Evolutionary conservation across 1,140 invertebrate species (phyloP), one percentile per base, ranked within the genome.

Genomic region (Caenorhabditis brenneri): DNA sequence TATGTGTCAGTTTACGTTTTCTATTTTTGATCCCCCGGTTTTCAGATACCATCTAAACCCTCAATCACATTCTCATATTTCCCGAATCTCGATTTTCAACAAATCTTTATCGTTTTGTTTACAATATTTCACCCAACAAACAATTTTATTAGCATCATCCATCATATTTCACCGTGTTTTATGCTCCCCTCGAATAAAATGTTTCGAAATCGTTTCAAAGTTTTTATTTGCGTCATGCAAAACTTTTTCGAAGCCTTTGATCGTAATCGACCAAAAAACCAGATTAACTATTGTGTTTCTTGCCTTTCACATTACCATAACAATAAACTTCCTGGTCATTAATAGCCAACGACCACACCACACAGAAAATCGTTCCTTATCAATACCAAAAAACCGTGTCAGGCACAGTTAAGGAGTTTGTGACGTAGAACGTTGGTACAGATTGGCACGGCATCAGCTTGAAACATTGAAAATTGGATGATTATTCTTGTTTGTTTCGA

Each of bases 251-350:
- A 29, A 27, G 53, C 15, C 24, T 16, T 10, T 24, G 22, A 29
- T 55, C 24, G 7, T 24, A 29, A 29, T 29, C 24, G 53, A 7
- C 22, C 15, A 51, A 55, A 65, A 16, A 65, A 65, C 58, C 0
- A 33, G 29, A 65, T 65, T 24, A 65, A 19, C 58, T 65, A 22
- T 22, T 42, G 36, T 42, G 10, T 74, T 74, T 12, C n/a, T 74
- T 39, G 22, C 29, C n/a, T 36, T 19, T 65, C 31, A 36, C 60
- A 74, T 74, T 42, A 74, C 36, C 22, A 42, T 42, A 42, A 74
- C 65, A 74, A 74, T n/a, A 46, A 74, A 74, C 58, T 74, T 74
- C 36, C 36, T 42, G 65, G 65, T 42, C 22, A 74, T 74, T 22
- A 42, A 42, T 27, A 15, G 36, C 12, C 65, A 24, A 74, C 29